Base-by-base conservation (phyloP, 2,888 invertebrate species). In the Petrolisthes manimaculis region DNA sequence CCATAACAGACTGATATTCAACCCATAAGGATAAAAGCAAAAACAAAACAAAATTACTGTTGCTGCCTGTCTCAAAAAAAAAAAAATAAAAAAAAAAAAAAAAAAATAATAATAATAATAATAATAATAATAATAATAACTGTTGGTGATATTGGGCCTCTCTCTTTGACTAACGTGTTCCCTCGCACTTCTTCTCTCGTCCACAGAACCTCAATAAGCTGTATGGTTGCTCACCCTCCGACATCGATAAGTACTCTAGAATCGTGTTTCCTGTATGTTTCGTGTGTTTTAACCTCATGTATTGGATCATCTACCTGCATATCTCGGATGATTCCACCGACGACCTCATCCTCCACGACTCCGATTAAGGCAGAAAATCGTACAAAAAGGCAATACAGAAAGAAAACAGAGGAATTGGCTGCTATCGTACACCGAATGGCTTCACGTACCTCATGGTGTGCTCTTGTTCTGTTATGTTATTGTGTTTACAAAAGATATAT, bases 181-280 rank as follows among this genome's bases (percentile, higher is more conserved):
- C 56, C 53, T 67, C 18, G 9, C 21, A 37, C 37, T 37, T 37
- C 37, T 37, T 37, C 37, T 37, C 37, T 37, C 74, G 21, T 71
- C 69, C 37, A n/a, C 91, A 91, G 91, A 88, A 92, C 95, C 95
- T 92, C 95, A 95, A 94, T 96, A 95, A 94, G 96, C 96, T 93
- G 95, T 95, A 93, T 95, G 95, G 93, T 94, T 96, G 97, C 93
- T 97, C 97, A 92, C 98, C 98, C 89, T 98, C 98, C 93, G 98
- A 98, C 94, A 99, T 99, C 94, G 99, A 99, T 95, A 99, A 99
- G 94, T 99, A 99, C 94, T 98, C 99, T 91, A 96, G 99, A 93
- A 97, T 99, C 94, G 96, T 98, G 92, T 99, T 99, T 94, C 99
- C 99, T 86, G 97, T 98, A 92, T 97, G 98, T 94, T 99, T 99